Evolutionary conservation across 2,888 invertebrate species (phyloP).

Genomic region (Autographa pulchrina): DNA sequence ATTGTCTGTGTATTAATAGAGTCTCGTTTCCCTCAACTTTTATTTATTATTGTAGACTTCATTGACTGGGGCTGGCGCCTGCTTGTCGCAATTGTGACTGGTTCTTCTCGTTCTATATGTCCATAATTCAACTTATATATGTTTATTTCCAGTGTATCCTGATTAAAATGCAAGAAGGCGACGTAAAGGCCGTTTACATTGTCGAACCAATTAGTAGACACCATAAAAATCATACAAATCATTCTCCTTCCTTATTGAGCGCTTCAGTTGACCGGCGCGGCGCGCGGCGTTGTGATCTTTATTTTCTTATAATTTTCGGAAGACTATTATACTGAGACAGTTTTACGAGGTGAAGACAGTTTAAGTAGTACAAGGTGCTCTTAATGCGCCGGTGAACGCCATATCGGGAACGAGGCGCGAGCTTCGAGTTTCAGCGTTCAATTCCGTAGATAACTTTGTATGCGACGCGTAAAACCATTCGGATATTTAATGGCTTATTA

Average conservation of each 20-base stretch:
- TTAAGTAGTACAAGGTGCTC: slow-evolving; percentile 73
- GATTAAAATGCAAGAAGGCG: slow-evolving; percentile 85
- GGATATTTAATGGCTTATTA: slow-evolving; percentile 72
- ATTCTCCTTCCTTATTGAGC: slow-evolving; percentile 80
- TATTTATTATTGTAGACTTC: slow-evolving; percentile 84
- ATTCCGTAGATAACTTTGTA: slow-evolving; percentile 53
- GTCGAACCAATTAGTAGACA: slow-evolving; percentile 84
- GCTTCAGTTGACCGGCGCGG: slow-evolving; percentile 65
- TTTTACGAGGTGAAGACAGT: slow-evolving; percentile 83
- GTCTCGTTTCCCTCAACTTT: slow-evolving; percentile 80
- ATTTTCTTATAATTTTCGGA: slow-evolving; percentile 75
- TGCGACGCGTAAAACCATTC: slow-evolving; percentile 58
- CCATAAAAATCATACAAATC: slow-evolving; percentile 84
- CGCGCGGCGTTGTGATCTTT: slow-evolving; percentile 67
- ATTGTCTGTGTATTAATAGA: slow-evolving; percentile 74
- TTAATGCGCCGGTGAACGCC: slow-evolving; percentile 67
- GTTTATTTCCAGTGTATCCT: slow-evolving; percentile 82
- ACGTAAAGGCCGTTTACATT: slow-evolving; percentile 82
- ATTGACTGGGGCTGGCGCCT: slow-evolving; percentile 85
- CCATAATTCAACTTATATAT: slow-evolving; percentile 81
- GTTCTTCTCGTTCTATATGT: slow-evolving; percentile 86
- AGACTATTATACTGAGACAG: slow-evolving; percentile 77
- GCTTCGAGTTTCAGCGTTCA: slow-evolving; percentile 52
- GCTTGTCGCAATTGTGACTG: slow-evolving; percentile 86
- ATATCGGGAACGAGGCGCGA: slow-evolving; percentile 65